A percentile compares a stretch with the other conserved stretches of the same genome.
phyloP scores from a whole-genome alignment of 30 jellyfish, hydroid and myxozoan genomes.

The Nemopilema nomurai region DNA sequence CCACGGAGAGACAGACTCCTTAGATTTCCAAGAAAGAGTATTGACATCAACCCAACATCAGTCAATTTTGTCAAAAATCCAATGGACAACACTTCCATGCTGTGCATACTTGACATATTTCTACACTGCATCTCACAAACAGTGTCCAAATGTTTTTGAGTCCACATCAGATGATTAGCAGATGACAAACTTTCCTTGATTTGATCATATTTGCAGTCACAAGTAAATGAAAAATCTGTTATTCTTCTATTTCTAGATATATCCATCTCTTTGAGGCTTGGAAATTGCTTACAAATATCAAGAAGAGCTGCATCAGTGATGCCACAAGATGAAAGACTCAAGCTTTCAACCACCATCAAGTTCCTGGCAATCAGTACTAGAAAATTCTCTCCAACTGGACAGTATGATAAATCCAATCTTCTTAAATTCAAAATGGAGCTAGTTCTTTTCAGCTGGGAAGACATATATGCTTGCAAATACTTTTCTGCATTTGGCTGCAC shows the following conservation, averaged over 20 bases:
- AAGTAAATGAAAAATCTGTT: constrained; percentile 12
- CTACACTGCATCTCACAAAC: not conserved
- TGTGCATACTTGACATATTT: constrained; percentile 6
- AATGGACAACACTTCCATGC: constrained; percentile 19
- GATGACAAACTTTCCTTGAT: not conserved
- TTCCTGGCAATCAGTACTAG: not conserved
- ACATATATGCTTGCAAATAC: not conserved
- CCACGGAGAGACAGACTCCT: constrained; percentile 9
- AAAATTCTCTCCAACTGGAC: constrained; percentile 8
- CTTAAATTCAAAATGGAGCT: not conserved
- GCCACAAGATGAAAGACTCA: constrained; percentile 16
- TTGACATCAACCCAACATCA: constrained; percentile 20
- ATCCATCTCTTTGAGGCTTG: constrained; percentile 18
- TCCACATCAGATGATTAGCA: not conserved
- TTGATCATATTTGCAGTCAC: not conserved
- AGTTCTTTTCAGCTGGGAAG: not conserved
- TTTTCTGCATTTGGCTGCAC: not conserved
- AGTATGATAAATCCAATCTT: constrained; percentile 18
- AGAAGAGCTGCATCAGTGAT: constrained; percentile 18
- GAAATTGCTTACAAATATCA: not conserved
- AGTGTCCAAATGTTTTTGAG: not conserved
- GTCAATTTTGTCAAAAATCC: constrained; percentile 12
- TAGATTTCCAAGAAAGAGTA: not conserved
- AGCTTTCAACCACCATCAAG: not conserved
- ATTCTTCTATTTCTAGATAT: constrained; percentile 27